Percentiles rank a stretch among this genome's conserved stretches.
These are phyloP conservation scores for Drosophila kohkoa DNA, from an alignment of 1,140 invertebrate genomes.

Conservation along the genomic window DNA sequence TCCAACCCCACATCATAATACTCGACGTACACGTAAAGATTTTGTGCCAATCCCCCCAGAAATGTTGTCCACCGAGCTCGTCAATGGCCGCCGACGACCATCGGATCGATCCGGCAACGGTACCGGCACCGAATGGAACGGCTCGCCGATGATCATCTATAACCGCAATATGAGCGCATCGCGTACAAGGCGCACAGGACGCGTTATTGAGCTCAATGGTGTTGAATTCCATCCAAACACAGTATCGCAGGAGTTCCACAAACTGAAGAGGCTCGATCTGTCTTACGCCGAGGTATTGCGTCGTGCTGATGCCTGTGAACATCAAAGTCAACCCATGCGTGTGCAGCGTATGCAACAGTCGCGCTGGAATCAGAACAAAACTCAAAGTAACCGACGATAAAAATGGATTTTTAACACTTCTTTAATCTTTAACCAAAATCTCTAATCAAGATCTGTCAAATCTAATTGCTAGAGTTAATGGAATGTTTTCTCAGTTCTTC, in stretches of 20 bases:
- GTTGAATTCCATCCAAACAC: slow-evolving; percentile 89
- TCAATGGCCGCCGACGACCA: slow-evolving; percentile 19
- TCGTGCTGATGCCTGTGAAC: slow-evolving; percentile 87
- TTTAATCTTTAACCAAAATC: background rate
- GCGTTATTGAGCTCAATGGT: slow-evolving; percentile 71
- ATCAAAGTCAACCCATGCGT: slow-evolving; percentile 41
- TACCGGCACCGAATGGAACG: slow-evolving; percentile 90
- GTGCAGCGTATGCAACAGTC: slow-evolving; percentile 40
- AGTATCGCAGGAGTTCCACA: slow-evolving; percentile 92
- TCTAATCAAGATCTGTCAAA: background rate
- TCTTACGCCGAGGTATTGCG: slow-evolving; percentile 93
- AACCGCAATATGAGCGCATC: slow-evolving; percentile 85
- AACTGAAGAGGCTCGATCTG: slow-evolving; percentile 91
- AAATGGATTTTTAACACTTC: slow-evolving; percentile 5
- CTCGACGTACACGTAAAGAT: slow-evolving; percentile 86
- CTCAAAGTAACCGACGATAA: slow-evolving; percentile 45
- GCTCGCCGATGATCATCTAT: slow-evolving; percentile 88
- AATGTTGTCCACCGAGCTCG: slow-evolving; percentile 61
- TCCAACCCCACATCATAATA: slow-evolving; percentile 86
- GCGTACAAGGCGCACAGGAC: slow-evolving; percentile 42
- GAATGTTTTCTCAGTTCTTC: background rate
- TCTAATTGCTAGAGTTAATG: background rate
- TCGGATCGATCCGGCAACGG: slow-evolving; percentile 88
- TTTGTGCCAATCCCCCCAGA: slow-evolving; percentile 85
- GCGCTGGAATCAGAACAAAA: slow-evolving; percentile 41